A percentile compares a stretch with the other conserved stretches of the same genome.
Evolutionary conservation across 2,797 vertebrate genomes (phyloP).

Genomic region (Glyptemys insculpta): DNA sequence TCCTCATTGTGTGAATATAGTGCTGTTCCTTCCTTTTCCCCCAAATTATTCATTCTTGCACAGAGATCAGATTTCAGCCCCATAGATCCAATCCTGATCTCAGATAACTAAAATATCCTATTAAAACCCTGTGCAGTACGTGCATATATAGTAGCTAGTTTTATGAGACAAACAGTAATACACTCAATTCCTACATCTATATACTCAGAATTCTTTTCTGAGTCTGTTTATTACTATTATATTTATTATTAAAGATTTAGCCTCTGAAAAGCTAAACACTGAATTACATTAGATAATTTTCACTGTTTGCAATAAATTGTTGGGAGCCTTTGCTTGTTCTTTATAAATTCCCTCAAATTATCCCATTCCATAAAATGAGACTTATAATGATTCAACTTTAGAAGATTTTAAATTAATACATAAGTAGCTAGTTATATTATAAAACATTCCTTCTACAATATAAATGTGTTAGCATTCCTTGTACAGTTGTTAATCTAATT

Average conservation of each 20-base stretch:
- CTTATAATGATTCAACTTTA: background rate
- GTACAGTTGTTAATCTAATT: slow-evolving; percentile 41
- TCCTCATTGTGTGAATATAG: background rate
- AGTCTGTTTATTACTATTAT: background rate
- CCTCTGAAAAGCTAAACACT: background rate
- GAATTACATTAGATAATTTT: background rate
- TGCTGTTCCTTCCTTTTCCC: background rate
- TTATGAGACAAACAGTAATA: background rate
- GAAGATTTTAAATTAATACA: slow-evolving; percentile 50
- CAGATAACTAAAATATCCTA: background rate
- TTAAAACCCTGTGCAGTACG: background rate
- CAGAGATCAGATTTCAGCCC: background rate
- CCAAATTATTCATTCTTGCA: background rate
- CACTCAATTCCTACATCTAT: background rate
- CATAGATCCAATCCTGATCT: background rate
- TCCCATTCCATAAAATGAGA: background rate
- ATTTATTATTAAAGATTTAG: background rate
- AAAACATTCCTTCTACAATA: slow-evolving; percentile 23
- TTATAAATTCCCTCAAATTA: slow-evolving; percentile 10
- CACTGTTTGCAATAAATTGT: background rate
- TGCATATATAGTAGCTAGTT: background rate
- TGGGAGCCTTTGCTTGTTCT: background rate
- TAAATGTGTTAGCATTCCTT: slow-evolving; percentile 20
- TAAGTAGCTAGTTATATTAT: slow-evolving; percentile 15
- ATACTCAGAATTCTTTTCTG: background rate